Conservation (phyloP, 1,140 invertebrate species). For the Eciton burchellii region DNA sequence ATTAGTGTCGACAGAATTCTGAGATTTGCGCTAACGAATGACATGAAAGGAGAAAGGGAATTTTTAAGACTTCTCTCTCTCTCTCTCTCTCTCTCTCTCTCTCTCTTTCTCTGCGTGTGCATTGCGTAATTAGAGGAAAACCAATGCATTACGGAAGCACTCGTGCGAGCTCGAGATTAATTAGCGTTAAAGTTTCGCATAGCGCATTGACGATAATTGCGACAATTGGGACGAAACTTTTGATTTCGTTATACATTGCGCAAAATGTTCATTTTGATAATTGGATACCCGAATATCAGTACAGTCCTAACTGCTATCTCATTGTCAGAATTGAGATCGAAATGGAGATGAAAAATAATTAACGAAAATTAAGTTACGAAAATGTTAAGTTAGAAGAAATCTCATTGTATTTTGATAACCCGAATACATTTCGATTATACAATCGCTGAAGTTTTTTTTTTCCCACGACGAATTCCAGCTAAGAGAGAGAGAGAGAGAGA, state of each 20-base stretch:
- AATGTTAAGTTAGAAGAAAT: no score
- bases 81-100: no score
- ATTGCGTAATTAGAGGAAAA: slow-evolving; percentile 52
- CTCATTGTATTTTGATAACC: no score
- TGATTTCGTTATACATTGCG: background rate
- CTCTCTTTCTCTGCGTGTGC: slow-evolving; percentile 12
- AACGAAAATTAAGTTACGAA: no score
- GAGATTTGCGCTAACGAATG: background rate
- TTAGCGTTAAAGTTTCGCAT: background rate
- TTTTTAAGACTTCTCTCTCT: slow-evolving; percentile 12
- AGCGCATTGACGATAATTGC: background rate
- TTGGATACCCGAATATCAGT: background rate
- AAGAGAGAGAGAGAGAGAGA: no score
- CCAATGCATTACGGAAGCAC: background rate
- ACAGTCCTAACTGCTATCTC: background rate
- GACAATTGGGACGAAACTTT: background rate
- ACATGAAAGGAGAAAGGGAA: slow-evolving; percentile 5
- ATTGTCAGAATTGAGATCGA: no score
- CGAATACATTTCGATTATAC: no score
- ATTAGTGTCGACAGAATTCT: slow-evolving; percentile 63
- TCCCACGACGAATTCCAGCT: background rate
- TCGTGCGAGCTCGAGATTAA: slow-evolving; percentile 20
- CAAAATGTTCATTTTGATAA: background rate
- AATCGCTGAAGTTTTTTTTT: no score
- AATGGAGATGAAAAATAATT: no score